A percentile compares a stretch with the other conserved stretches of the same genome.
Evolutionary conservation across 2,797 vertebrate species (phyloP).

Genomic region (Rhinella marina): DNA sequence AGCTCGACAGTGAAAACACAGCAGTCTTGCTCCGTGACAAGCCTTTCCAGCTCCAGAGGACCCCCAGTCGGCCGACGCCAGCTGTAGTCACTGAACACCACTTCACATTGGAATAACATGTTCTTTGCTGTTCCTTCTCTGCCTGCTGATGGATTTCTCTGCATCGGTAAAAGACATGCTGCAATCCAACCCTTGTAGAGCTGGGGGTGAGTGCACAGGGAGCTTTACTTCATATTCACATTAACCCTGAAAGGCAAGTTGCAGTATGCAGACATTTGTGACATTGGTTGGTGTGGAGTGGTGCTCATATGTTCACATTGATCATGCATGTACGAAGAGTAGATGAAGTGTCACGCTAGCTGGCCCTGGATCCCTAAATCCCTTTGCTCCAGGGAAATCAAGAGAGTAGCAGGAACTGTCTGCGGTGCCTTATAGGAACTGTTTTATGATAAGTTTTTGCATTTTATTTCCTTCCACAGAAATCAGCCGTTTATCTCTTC

Average conservation of each 20-base stretch:
- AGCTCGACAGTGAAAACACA: not conserved
- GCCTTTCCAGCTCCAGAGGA: constrained; percentile 6
- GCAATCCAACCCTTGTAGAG: not conserved
- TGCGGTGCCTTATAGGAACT: not conserved
- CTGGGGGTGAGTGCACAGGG: constrained; percentile 24
- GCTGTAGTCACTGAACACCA: constrained; percentile 33
- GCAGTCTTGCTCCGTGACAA: constrained; percentile 22
- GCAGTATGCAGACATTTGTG: not conserved
- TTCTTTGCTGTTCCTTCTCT: not conserved
- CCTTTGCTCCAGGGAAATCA: not conserved
- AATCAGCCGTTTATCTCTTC: not conserved
- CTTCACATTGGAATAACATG: constrained; percentile 33
- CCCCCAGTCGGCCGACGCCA: constrained; percentile 27
- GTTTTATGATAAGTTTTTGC: not conserved
- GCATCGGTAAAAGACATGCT: constrained; percentile 7
- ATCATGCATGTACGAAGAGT: not conserved
- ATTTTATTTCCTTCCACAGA: not conserved
- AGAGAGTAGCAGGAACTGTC: not conserved
- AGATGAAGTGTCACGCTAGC: not conserved
- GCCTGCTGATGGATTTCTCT: not conserved
- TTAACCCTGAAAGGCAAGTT: not conserved
- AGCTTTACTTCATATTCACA: not conserved
- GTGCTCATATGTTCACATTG: not conserved
- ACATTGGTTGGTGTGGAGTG: not conserved
- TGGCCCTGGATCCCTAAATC: constrained; percentile 23